A percentile compares a stretch with the other conserved stretches of the same genome.
phyloP scores from a whole-genome alignment of 2,797 vertebrate genomes.

The Danio albolineatus region DNA sequence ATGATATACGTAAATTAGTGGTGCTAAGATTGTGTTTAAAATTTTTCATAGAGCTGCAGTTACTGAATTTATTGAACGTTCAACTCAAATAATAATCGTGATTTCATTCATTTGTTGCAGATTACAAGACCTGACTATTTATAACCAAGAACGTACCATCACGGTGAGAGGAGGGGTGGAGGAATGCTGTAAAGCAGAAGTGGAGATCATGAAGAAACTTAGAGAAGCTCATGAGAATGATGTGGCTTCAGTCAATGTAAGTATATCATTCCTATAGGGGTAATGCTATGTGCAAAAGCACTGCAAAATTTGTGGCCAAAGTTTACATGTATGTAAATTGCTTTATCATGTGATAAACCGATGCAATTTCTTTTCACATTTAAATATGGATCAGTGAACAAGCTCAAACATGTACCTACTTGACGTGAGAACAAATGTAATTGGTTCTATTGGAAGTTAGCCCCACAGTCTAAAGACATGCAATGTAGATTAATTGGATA shows the following conservation, averaged over 20 bases:
- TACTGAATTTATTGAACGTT: not conserved
- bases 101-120: conserved; percentile 69
- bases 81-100: not conserved
- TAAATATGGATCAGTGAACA: too few relatives aligned
- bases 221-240: conserved; percentile 95
- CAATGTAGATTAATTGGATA: too few relatives aligned
- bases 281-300: not conserved
- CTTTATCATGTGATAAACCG: too few relatives aligned
- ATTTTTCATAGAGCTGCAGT: not conserved
- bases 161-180: conserved; percentile 88
- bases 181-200: conserved; percentile 84
- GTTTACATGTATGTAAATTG: too few relatives aligned
- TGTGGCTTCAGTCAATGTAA: conserved; percentile 89
- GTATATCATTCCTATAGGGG: conserved; percentile 56
- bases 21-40: not conserved
- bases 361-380: too few relatives aligned
- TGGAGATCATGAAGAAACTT: conserved; percentile 92
- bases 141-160: conserved; percentile 95
- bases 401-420: too few relatives aligned
- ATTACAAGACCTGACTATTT: conserved; percentile 92
- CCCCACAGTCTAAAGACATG: too few relatives aligned
- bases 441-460: too few relatives aligned
- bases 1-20: not conserved
- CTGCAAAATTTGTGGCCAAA: too few relatives aligned
- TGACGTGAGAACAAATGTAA: too few relatives aligned